Evolutionary conservation across 2,797 vertebrate genomes (phyloP).

Genomic region (Gorsachius magnificus): DNA sequence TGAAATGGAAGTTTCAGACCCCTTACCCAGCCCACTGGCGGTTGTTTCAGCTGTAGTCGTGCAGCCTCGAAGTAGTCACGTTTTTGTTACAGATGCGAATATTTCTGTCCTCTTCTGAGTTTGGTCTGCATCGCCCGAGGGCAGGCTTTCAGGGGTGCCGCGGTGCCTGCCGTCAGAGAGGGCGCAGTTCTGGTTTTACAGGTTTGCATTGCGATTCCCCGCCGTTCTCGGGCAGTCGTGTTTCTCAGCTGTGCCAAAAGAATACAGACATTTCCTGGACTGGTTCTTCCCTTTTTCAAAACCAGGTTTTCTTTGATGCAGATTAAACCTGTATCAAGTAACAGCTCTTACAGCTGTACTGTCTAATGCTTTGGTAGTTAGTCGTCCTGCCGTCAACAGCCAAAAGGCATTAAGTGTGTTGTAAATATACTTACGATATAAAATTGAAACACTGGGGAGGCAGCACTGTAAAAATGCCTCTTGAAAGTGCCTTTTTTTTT

Average conservation of each 20-base stretch:
- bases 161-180: too few species aligned
- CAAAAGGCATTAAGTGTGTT: slow-evolving; percentile 23
- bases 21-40: not conserved
- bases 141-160: not conserved
- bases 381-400: slow-evolving; percentile 1
- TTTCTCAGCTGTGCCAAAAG: slow-evolving; percentile 26
- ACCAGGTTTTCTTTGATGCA: slow-evolving; percentile 37
- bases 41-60: not conserved
- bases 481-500: not conserved
- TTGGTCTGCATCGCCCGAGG: not conserved
- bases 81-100: not conserved
- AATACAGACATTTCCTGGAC: slow-evolving; percentile 35
- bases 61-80: not conserved
- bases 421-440: not conserved
- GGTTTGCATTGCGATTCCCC: not conserved
- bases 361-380: slow-evolving; percentile 36
- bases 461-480: not conserved
- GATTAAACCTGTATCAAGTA: slow-evolving; percentile 7
- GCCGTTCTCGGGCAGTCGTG: slow-evolving; percentile 16
- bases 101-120: not conserved
- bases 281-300: not conserved
- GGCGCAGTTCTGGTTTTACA: not conserved
- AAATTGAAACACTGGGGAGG: not conserved
- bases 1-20: not conserved
- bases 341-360: slow-evolving; percentile 49